Base-by-base conservation (phyloP, 2,888 invertebrate genomes). In the Auanema sp. region DNA sequence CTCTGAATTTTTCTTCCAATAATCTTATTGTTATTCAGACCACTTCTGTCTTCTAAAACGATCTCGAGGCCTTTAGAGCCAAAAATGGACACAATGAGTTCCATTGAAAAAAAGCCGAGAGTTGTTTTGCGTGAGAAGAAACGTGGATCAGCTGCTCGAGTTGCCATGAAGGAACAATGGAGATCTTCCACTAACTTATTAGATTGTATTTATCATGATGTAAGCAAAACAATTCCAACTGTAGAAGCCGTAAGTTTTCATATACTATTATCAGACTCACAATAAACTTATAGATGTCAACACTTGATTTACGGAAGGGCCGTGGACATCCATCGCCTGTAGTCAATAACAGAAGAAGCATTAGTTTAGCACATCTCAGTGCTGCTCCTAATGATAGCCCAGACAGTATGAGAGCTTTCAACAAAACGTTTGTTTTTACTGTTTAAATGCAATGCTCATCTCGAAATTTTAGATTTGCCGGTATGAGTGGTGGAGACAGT, bases 101-200 rank as follows among this genome's bases (percentile, higher is more conserved):
- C 71, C 1, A 51, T 71, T 12, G 71, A 71, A 33, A 21, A 66
- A 16, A 71, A 70, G 42, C 74, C 74, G 14, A 58, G 71, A 24
- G 66, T 72, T 21, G 67, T 65, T 12, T 58, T 74, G 4, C 65
- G 76, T 2, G 76, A 76, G 44, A 73, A 74, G 58, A 74, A 76
- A 24, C 55, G 76, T 18, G 72, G 72, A 33, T 72, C 70, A 0
- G 76, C 76, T 21, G 76, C 73, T 2, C 23, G 66, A n/a, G 68
- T 65, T 0, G 74, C 74, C 1, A 68, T 68, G 71, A 77, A 76
- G 58, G 73, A 80, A 25, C 75, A 75, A 60, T 81, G 81, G 81
- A 64, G 81, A 18, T 79, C 79, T 4, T 82, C 81, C 5, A 80
- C 81, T 10, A 77, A 73, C 49, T 69, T 81, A 50, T 59, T 81